Conservation (phyloP, 2,888 invertebrate genomes). For the Parnassius mnemosyne region DNA sequence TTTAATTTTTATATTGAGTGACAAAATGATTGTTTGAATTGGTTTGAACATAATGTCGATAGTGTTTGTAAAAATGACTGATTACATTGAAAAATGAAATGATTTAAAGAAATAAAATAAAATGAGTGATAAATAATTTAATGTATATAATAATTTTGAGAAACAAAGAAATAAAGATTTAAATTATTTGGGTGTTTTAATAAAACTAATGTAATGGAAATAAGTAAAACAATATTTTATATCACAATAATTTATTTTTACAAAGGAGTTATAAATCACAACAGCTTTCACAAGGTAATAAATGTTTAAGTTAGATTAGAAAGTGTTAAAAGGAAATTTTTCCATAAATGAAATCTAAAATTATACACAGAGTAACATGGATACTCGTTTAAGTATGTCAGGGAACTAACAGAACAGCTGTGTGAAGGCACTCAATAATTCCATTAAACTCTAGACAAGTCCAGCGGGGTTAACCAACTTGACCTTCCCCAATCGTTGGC, state of each 20-base stretch:
- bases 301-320: constrained; percentile 59
- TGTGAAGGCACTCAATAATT: constrained; percentile 41
- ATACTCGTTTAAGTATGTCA: constrained; percentile 37
- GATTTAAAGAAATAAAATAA: neutral
- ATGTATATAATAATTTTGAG: constrained; percentile 21
- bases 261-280: constrained; percentile 77
- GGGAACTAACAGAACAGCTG: constrained; percentile 37
- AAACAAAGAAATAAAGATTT: constrained; percentile 9
- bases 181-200: neutral
- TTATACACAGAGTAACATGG: constrained; percentile 46
- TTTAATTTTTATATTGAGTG: neutral
- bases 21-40: neutral
- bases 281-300: constrained; percentile 69
- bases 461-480: neutral
- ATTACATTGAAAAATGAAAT: constrained; percentile 7
- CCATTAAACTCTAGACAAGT: constrained; percentile 37
- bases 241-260: constrained; percentile 82
- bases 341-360: constrained; percentile 42
- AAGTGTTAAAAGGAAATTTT: constrained; percentile 54
- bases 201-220: neutral
- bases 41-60: neutral
- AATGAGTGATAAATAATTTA: constrained; percentile 12
- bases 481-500: too few relatives aligned
- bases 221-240: constrained; percentile 49
- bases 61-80: constrained; percentile 15